Base-by-base conservation (phyloP, 2,888 invertebrate genomes). In the Agriopis marginaria region DNA sequence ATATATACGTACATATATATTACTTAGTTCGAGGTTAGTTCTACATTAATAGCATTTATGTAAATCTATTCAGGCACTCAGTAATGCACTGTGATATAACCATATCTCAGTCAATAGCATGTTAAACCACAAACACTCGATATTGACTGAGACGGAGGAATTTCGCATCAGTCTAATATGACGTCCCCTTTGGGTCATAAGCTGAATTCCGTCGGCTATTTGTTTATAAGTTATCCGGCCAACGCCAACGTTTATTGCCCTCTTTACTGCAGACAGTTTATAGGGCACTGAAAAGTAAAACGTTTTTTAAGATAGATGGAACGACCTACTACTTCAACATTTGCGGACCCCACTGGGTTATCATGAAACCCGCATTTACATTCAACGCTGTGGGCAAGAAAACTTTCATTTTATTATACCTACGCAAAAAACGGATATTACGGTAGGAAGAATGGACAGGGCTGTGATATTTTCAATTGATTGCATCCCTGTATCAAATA, bases 281-380 rank as follows among this genome's bases (percentile, higher is more conserved):
- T 53, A 53, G 62, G 44, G 44, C 53, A 62, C 53, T 62, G 50
- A 62, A 62, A 62, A 62, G 44, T 62, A 53, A 61, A 62, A 39
- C 51, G 32, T 53, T 62, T 58, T 62, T 61, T 10, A 53, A 62
- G 62, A 32, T 62, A 62, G n/a, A 62, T n/a, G 17, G 12, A 62
- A 62, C n/a, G 53, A 53, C 32, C 44, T 62, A 44, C 44, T 62
- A 9, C 62, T 62, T 62, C 12, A 53, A 62, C 44, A 32, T 53
- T 45, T 32, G 63, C 45, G 23, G 44, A 61, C 53, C 32, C 14
- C 42, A 32, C 14, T 9, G 51, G 58, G 58, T 51, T 65, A 65
- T 58, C 64, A 65, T 65, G 64, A 58, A 58, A 58, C 58, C 49
- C 58, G 58, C 51, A 58, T 65, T 65, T 51, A 65, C 49, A 51